A percentile compares a stretch with the other conserved stretches of the same genome.
These are phyloP conservation scores for Oscheius sp. DNA, from an alignment of 2,888 invertebrate species.

Conservation along the genomic window DNA sequence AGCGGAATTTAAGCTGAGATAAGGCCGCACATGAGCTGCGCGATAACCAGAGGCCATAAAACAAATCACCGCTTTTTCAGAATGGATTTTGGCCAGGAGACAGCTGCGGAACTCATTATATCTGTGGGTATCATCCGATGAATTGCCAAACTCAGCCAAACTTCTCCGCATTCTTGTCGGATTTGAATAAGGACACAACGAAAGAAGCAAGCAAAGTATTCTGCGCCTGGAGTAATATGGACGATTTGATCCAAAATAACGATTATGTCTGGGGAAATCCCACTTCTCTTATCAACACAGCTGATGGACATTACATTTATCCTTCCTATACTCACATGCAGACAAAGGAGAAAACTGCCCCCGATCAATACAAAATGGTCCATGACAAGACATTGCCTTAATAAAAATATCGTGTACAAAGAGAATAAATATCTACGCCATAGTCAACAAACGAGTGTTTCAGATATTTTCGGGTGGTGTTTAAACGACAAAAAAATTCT, in stretches of 20 bases:
- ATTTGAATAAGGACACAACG: slow-evolving; percentile 38
- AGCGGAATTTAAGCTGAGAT: neutral
- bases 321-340: slow-evolving; percentile 51
- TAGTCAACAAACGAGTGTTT: too few species aligned
- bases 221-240: slow-evolving; percentile 51
- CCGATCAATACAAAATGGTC: slow-evolving; percentile 43
- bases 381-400: slow-evolving; percentile 12
- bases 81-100: slow-evolving; percentile 59
- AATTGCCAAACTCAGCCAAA: slow-evolving; percentile 23
- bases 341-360: slow-evolving; percentile 55
- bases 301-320: slow-evolving; percentile 47
- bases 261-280: slow-evolving; percentile 57
- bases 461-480: too few species aligned
- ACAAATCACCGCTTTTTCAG: slow-evolving; percentile 2
- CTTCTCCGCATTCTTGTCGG: slow-evolving; percentile 37
- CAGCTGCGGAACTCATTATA: slow-evolving; percentile 37
- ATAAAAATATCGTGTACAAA: too few species aligned
- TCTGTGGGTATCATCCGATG: slow-evolving; percentile 37
- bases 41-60: neutral
- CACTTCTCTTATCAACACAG: slow-evolving; percentile 52
- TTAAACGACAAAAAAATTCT: too few species aligned
- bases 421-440: too few species aligned
- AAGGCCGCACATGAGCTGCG: neutral
- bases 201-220: slow-evolving; percentile 40
- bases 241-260: slow-evolving; percentile 56